These are phyloP conservation scores for Abrostola triplasia DNA, from an alignment of 2,888 invertebrate species.

Conservation along the genomic window DNA sequence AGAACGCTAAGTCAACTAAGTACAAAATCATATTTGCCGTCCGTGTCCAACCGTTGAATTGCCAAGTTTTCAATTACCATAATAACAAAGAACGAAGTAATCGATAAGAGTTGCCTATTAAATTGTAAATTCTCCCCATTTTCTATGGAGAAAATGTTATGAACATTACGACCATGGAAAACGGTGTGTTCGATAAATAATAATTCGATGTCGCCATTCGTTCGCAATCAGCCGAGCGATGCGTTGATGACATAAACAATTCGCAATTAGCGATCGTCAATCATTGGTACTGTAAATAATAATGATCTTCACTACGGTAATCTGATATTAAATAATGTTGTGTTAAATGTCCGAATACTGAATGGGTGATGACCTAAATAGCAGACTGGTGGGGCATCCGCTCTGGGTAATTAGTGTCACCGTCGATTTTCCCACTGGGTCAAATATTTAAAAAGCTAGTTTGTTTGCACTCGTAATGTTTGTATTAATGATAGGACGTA, in stretches of 20 bases:
- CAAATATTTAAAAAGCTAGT: background rate
- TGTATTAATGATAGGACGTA: background rate
- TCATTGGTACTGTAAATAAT: constrained; percentile 52
- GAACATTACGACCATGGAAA: constrained; percentile 22
- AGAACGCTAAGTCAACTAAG: constrained; percentile 13
- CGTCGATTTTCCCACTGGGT: background rate
- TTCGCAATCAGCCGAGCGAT: constrained; percentile 41
- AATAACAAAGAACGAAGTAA: constrained; percentile 7
- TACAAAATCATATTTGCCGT: constrained; percentile 6
- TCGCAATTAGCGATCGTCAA: constrained; percentile 58
- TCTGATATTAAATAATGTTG: constrained; percentile 33
- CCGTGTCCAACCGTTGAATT: constrained; percentile 12
- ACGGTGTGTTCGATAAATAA: constrained; percentile 36
- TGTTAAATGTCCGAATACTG: constrained; percentile 6
- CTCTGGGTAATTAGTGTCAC: background rate
- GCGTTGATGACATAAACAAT: constrained; percentile 48
- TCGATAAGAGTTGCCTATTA: constrained; percentile 30
- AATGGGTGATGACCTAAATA: constrained; percentile 9
- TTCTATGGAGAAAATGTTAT: constrained; percentile 6
- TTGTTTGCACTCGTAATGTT: background rate
- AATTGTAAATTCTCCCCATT: constrained; percentile 1
- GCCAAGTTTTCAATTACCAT: constrained; percentile 7
- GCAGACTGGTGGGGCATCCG: background rate
- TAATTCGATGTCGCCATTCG: constrained; percentile 36
- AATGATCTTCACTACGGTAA: constrained; percentile 31